These are phyloP conservation scores for Xanthia icteritia DNA, from an alignment of 2,888 invertebrate species.

Conservation along the genomic window DNA sequence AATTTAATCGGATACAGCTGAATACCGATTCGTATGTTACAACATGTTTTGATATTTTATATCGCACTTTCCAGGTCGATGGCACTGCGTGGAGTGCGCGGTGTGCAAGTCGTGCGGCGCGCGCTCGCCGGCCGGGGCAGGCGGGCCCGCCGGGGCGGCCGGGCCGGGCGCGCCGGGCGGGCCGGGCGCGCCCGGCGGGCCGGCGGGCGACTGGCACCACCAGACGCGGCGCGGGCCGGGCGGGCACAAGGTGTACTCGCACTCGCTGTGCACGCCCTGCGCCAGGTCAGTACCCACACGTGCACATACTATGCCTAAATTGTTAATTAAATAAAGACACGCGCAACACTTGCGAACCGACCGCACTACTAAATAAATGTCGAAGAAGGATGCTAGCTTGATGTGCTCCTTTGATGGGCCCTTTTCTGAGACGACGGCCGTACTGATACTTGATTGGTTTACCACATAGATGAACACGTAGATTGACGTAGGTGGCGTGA, in stretches of 20 bases:
- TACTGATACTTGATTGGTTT: conserved; percentile 36
- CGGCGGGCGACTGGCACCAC: conserved; percentile 84
- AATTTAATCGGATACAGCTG: not conserved
- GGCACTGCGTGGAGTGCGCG: conserved; percentile 96
- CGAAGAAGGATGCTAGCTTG: not conserved
- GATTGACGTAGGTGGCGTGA: not conserved
- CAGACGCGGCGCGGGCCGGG: conserved; percentile 87
- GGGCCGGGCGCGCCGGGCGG: conserved; percentile 70
- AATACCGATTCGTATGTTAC: not conserved
- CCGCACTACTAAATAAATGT: not conserved
- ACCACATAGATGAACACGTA: not conserved
- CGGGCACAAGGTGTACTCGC: conserved; percentile 88
- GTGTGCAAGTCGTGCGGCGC: conserved; percentile 92
- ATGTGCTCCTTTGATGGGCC: not conserved
- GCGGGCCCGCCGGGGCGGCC: conserved; percentile 35
- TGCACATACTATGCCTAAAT: not conserved
- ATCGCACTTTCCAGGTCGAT: conserved; percentile 89
- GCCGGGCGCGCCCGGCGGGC: conserved; percentile 73
- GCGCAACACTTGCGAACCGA: not conserved
- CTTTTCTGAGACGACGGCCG: not conserved
- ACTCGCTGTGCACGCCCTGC: conserved; percentile 93
- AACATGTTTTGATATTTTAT: not conserved
- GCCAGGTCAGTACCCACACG: conserved; percentile 89
- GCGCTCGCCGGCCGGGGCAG: conserved; percentile 86
- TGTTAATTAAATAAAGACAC: not conserved